Percentiles rank a stretch among this genome's conserved stretches.
phyloP scores from a whole-genome alignment of 2,113 vertebrate genomes.

The Callionymus lyra region DNA sequence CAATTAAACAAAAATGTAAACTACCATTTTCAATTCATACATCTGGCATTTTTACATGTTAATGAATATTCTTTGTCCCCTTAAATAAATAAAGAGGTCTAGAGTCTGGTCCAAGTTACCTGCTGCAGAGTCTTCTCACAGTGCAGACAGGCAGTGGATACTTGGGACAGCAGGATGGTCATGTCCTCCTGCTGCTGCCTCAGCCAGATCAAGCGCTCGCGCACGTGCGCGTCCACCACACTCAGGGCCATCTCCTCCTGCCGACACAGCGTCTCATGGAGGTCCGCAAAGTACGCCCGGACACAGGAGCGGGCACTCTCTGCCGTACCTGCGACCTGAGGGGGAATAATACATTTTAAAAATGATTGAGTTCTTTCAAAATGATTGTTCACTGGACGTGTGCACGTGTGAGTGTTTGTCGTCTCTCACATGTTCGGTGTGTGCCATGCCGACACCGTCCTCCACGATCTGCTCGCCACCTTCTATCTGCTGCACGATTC shows the following conservation, averaged over 20 bases:
- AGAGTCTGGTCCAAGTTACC: conserved; percentile 51
- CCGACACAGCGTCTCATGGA: conserved; percentile 93
- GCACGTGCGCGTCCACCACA: conserved; percentile 92
- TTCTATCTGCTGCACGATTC: conserved; percentile 95
- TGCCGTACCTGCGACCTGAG: conserved; percentile 87
- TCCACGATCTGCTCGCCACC: conserved; percentile 97
- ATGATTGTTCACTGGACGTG: no score
- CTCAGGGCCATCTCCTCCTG: conserved; percentile 98
- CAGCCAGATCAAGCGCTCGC: conserved; percentile 95
- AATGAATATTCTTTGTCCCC: no score
- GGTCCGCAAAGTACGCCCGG: conserved; percentile 91
- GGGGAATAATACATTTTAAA: not conserved
- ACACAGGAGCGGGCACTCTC: conserved; percentile 96
- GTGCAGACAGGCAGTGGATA: conserved; percentile 94
- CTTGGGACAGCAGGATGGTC: conserved; percentile 94
- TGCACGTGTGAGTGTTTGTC: not conserved
- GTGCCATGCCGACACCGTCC: conserved; percentile 88
- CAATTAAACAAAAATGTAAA: no score
- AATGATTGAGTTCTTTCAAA: no score
- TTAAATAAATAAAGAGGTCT: no score
- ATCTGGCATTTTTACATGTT: no score
- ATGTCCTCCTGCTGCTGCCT: conserved; percentile 97
- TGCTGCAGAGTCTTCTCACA: conserved; percentile 97
- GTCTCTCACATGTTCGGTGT: conserved; percentile 85
- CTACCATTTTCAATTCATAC: no score